Percentiles rank a stretch among this genome's conserved stretches.
phyloP scores from a whole-genome alignment of 2,113 vertebrate genomes.

The Tyrannus savana region DNA sequence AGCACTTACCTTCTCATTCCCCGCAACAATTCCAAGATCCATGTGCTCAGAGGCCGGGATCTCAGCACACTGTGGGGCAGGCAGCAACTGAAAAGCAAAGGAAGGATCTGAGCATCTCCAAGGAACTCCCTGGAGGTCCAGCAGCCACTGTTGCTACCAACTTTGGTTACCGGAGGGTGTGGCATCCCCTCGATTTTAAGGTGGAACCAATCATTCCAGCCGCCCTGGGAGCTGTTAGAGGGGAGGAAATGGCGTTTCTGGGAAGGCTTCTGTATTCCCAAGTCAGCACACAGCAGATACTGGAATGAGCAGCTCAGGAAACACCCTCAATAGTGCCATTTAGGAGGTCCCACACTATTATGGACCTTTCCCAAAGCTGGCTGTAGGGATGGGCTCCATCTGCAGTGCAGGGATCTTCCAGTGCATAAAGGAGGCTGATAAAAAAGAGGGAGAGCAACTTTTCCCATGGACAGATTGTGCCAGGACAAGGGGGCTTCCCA shows the following conservation, averaged over 20 bases:
- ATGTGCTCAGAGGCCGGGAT: neutral
- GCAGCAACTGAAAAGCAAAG: neutral
- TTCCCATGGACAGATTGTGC: neutral
- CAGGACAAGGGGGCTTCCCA: neutral
- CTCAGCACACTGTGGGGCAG: neutral
- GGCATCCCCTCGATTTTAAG: neutral
- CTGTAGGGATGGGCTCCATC: neutral
- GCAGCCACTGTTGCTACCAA: slow-evolving; percentile 58
- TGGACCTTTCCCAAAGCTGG: fast-evolving
- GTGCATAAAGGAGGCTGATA: neutral
- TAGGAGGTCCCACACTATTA: neutral
- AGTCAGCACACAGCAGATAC: neutral
- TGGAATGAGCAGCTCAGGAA: neutral
- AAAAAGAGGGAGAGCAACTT: neutral
- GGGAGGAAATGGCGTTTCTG: neutral
- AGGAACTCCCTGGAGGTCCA: neutral
- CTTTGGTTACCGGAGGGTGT: slow-evolving; percentile 41
- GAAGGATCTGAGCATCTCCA: neutral
- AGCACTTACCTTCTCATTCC: neutral
- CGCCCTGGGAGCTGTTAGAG: neutral
- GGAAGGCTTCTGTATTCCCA: neutral
- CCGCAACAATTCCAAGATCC: neutral
- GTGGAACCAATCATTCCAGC: neutral
- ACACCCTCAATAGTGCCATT: no score
- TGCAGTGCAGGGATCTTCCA: neutral